Conservation (phyloP, 2,113 vertebrate genomes). For the Tychaedon coryphoeus region DNA sequence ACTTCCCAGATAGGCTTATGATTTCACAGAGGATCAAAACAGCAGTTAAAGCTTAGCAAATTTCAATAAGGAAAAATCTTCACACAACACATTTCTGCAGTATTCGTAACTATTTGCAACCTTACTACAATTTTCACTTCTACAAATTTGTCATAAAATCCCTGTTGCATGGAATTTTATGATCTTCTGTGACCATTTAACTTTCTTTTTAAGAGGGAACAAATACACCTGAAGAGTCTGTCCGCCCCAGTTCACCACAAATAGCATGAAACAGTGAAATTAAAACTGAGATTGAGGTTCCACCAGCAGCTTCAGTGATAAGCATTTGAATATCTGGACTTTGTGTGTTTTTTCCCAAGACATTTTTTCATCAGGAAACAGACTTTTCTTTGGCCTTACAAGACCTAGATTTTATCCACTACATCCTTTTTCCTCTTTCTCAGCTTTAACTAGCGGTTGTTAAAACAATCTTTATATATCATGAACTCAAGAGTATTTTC, state of each 20-base stretch:
- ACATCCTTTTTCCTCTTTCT: neutral
- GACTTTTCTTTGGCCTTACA: neutral
- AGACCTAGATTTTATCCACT: neutral
- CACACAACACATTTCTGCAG: neutral
- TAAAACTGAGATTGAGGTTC: neutral
- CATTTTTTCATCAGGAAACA: neutral
- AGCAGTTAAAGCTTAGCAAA: neutral
- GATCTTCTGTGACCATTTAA: neutral
- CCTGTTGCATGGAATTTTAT: neutral
- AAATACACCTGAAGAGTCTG: neutral
- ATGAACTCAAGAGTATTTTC: neutral
- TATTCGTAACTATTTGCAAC: neutral
- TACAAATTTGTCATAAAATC: neutral
- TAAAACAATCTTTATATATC: neutral
- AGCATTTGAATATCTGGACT: neutral
- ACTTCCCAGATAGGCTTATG: neutral
- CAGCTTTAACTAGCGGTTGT: neutral
- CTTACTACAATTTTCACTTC: neutral
- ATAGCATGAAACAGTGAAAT: neutral
- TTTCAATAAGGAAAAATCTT: neutral
- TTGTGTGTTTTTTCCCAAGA: neutral
- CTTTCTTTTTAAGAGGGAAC: neutral
- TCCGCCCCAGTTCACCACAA: neutral
- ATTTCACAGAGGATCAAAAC: neutral
- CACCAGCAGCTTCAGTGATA: neutral